These are phyloP conservation scores for Antheraea mylitta DNA, from an alignment of 1,140 invertebrate species.

Conservation along the genomic window DNA sequence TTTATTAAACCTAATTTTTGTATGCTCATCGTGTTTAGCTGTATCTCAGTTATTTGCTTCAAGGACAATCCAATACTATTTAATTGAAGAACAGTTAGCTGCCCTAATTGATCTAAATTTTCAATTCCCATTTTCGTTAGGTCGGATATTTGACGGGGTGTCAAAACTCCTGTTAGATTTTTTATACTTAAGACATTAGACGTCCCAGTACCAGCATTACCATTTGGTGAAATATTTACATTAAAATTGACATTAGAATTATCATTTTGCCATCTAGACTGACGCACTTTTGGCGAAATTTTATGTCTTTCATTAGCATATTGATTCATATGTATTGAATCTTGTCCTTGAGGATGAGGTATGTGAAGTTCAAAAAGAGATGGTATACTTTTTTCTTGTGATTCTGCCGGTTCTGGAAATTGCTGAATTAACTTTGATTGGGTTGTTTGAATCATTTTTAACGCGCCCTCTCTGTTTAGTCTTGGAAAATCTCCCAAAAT, in stretches of 20 bases:
- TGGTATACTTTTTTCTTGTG: slow-evolving; percentile 72
- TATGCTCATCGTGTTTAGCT: slow-evolving; percentile 79
- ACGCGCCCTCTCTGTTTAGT: slow-evolving; percentile 86
- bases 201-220: slow-evolving; percentile 28
- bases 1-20: slow-evolving; percentile 78
- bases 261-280: slow-evolving; percentile 81
- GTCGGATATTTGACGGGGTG: slow-evolving; percentile 78
- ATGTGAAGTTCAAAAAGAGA: slow-evolving; percentile 80
- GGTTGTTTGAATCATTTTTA: slow-evolving; percentile 85
- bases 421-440: slow-evolving; percentile 83
- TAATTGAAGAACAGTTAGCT: slow-evolving; percentile 79
- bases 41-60: slow-evolving; percentile 81
- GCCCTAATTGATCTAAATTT: slow-evolving; percentile 79
- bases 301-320: slow-evolving; percentile 64
- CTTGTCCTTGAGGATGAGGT: slow-evolving; percentile 66
- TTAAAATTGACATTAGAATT: slow-evolving; percentile 62
- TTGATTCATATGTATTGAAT: slow-evolving; percentile 44
- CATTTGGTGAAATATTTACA: slow-evolving; percentile 54
- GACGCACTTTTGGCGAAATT: slow-evolving; percentile 78
- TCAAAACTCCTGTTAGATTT: slow-evolving; percentile 79
- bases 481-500: slow-evolving; percentile 93
- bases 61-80: slow-evolving; percentile 80
- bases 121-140: slow-evolving; percentile 79
- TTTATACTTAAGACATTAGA: slow-evolving; percentile 75
- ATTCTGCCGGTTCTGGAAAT: slow-evolving; percentile 61